Base-by-base conservation (phyloP, 2,797 vertebrate species). In the Danio kyathit region DNA sequence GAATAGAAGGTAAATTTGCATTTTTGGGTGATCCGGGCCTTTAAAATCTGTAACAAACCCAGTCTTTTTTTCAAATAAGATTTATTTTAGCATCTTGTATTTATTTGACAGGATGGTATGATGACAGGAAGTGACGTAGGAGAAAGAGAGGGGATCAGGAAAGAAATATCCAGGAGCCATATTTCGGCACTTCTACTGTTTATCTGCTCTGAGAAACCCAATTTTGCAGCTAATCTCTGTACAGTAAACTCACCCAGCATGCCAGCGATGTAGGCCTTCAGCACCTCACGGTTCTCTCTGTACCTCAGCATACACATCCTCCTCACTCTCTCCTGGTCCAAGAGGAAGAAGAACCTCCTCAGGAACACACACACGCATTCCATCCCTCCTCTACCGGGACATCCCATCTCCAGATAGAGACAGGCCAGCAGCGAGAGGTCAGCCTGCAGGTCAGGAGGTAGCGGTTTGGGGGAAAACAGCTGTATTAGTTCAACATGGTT, bases 251-350 rank as follows among this genome's bases (percentile, higher is more conserved):
- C 89, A 99, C 98, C 97, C 91, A 95, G 92, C 90, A 99, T 90
- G 80, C 96, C 96, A 83, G 95, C 83, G 0, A 92, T 89, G 84
- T 96, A 99, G 5, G 94, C 93, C 81, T 91, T 90, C 93, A 95
- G 95, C 46, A 96, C 88, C 7, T 88, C 79, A 0, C 95, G 93
- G n/a, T 86, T 92, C 82, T 92, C 83, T 76, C 84, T 73, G 51
- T 95, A 92, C n/a, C 90, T 93, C 65, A 93, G 90, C 85, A 95
- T 91, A 90, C 97, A 94, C 90, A 95, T 95, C 41, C 91, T 94
- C 72, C 96, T 96, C 59, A 96, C 79, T 29, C 96, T 96, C 86
- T 95, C 96, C 64, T 94, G 92, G 84, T 99, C 96, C 88, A 99
- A 84, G 81, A 99, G 94, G 60, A 96, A 98, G 89, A 99, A 98